Evolutionary conservation across 2,888 invertebrate species (phyloP), one percentile per base, ranked within the genome.

Genomic region (Scelioninae gen. 2): DNA sequence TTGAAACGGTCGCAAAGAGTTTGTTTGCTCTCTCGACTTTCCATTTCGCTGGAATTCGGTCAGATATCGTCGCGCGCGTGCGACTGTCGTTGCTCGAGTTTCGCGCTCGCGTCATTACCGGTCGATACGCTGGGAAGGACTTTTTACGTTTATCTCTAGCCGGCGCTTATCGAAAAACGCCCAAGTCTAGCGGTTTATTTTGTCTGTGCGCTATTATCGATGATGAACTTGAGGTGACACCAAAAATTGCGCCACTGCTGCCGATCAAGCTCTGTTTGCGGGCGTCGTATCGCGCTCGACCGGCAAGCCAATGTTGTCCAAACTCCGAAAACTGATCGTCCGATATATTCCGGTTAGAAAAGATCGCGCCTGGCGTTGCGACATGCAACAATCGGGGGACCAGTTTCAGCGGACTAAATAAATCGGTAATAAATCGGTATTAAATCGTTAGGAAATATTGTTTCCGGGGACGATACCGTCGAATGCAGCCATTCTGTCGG

Each of bases 201-300:
- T 80, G 82, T 79, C 78, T 78, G 74, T 77, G 78, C 76, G 81
- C 81, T 83, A 83, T 83, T 85, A 85, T 86, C 85, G 82, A 84
- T 82, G 83, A 86, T 85, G 83, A 86, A 85, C 85, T 85, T 84
- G 81, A 81, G 77, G 78, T 82, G 84, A 85, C 85, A 84, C 81
- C 78, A 78, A 81, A 78, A 22, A 80, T 81, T 84, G 81, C 80
- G 84, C 82, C 84, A 83, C 79, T 79, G 69, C 72, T 61, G 71
- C 53, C 58, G 50, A 68, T 69, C 52, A 65, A 65, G 58, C 65
- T 72, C 57, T 74, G 46, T 71, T 74, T 69, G 65, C n/a, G 48
- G 15, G 25, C 1, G 28, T 58, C 55, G 48, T 75, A 75, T 75
- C 74, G 53, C 53, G 43, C n/a, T 35, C 33, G 15, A n/a, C 43